Evolutionary conservation across 2,888 invertebrate species (phyloP), one percentile per base, ranked within the genome.

Genomic region (Sialis lutaria): DNA sequence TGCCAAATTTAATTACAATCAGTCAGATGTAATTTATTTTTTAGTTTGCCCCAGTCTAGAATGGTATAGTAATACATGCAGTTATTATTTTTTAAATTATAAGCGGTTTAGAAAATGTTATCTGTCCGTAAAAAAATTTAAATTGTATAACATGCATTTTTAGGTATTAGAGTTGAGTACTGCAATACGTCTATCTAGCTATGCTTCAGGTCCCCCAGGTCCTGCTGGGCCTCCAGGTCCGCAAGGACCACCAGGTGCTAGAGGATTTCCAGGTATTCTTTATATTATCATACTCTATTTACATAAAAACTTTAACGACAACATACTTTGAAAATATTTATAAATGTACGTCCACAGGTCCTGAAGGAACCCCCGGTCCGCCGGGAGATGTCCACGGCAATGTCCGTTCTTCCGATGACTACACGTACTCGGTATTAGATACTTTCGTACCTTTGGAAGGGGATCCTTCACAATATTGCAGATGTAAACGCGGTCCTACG

Each of bases 401-500:
- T 46, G 46, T 22, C 12, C 47, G 50, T 43, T 44, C 52, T 64
- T 61, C 55, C 60, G 68, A 52, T 63, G 74, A 61, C 64, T 70
- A 67, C 53, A 66, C 71, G 1, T 72, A 73, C 56, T 67, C 72
- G 44, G 66, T 76, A 50, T 57, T 77, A 48, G 76, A 78, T 55
- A 66, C 74, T 5, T 77, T 72, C 44, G 74, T 74, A n/a, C 73
- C 73, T 2, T 58, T 73, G 35, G 69, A 72, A 54, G 69, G 67
- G 6, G 74, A 73, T 1, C 58, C 63, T 34, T 60, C 57, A 40
- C 39, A 37, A 4, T 75, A 72, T 55, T 79, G 79, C 54, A 67
- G 72, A 42, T 80, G 80, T 55, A 77, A 78, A 58, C 64, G 79
- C 54, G 80, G 79, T 6, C 73, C 78, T 1, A 69, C 77, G 60